Evolutionary conservation across 2,797 vertebrate genomes (phyloP).

Genomic region (Neosilurus mollespiculum): DNA sequence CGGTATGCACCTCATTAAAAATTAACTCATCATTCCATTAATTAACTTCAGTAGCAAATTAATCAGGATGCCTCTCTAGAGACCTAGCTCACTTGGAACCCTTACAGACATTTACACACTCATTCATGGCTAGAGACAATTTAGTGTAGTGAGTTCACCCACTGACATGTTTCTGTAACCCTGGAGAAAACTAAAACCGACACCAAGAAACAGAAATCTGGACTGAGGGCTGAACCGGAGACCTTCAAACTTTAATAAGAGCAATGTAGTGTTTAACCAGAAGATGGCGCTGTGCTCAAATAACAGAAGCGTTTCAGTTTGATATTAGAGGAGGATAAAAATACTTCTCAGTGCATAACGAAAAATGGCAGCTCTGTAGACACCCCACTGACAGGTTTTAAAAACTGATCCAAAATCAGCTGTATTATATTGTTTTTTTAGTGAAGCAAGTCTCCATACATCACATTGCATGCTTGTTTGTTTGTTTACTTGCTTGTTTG

Average conservation of each 20-base stretch:
- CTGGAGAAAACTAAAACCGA: background rate
- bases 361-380: background rate
- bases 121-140: background rate
- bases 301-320: background rate
- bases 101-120: background rate
- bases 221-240: background rate
- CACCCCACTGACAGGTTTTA: background rate
- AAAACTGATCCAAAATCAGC: background rate
- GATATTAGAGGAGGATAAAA: background rate
- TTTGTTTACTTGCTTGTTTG: too few relatives aligned
- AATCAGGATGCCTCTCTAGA: background rate
- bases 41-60: background rate
- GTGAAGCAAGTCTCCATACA: background rate
- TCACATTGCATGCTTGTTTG: background rate
- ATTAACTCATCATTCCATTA: background rate
- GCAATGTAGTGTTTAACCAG: slow-evolving; percentile 27
- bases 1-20: background rate
- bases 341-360: background rate
- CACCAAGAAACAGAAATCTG: background rate
- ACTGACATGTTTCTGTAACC: background rate
- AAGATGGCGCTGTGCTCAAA: slow-evolving; percentile 44
- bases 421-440: background rate
- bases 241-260: background rate
- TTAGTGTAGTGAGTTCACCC: too few relatives aligned
- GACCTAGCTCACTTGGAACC: background rate